A percentile compares a stretch with the other conserved stretches of the same genome.
Evolutionary conservation across 2,113 vertebrate species (phyloP).

Genomic region (Phainopepla nitens): DNA sequence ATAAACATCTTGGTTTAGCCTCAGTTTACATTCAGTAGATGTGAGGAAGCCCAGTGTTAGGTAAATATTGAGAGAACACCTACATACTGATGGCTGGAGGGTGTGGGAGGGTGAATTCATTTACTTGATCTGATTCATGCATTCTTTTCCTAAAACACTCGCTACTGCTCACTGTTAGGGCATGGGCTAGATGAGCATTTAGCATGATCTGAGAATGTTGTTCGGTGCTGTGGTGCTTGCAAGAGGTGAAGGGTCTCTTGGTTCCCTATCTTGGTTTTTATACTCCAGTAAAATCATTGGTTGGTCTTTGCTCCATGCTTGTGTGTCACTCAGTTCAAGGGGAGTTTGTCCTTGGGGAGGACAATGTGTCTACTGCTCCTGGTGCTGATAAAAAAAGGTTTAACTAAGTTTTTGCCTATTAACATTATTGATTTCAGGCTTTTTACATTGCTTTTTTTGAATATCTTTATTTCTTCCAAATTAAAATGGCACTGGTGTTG

Average conservation of each 20-base stretch:
- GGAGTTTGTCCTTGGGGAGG: background rate
- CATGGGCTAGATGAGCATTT: background rate
- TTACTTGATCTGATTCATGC: background rate
- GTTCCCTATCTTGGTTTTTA: accelerated
- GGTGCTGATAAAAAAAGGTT: background rate
- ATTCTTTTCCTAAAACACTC: background rate
- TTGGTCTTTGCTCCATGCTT: background rate
- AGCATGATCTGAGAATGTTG: background rate
- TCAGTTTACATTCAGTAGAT: background rate
- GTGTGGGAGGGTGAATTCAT: accelerated
- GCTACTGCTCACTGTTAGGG: background rate
- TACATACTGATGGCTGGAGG: background rate
- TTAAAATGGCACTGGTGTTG: background rate
- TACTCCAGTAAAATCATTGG: background rate
- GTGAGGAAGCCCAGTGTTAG: background rate
- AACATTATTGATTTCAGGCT: background rate
- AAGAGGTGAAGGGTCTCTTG: background rate
- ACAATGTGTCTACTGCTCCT: accelerated
- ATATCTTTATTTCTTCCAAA: background rate
- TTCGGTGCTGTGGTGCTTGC: background rate
- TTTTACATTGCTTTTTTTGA: background rate
- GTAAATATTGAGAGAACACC: background rate
- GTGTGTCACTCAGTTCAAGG: background rate
- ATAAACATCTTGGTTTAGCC: background rate
- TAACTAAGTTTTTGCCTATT: background rate